Percentiles rank a stretch among this genome's conserved stretches.
Conservation (phyloP, 2,797 vertebrate genomes). For the Mustela erminea region DNA sequence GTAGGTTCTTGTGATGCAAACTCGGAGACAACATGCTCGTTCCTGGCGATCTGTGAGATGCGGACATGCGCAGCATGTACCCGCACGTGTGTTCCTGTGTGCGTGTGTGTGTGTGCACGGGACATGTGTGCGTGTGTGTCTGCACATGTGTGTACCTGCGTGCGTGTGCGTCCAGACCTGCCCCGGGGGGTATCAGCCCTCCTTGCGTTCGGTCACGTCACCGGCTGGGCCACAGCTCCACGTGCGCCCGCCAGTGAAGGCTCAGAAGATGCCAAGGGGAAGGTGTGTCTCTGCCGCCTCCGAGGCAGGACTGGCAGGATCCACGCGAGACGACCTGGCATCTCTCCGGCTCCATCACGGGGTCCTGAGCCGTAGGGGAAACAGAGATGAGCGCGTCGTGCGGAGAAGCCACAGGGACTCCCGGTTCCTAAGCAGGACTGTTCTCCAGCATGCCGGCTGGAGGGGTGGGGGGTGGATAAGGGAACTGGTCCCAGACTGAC, state of each 20-base stretch:
- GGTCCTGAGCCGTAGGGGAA: accelerated
- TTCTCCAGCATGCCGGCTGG: accelerated
- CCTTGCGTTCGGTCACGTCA: too few relatives aligned
- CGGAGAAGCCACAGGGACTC: accelerated
- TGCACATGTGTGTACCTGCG: not conserved
- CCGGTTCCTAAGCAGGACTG: accelerated
- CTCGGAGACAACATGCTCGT: not conserved
- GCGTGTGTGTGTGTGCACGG: accelerated
- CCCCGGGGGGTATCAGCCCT: not conserved
- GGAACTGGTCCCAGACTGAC: accelerated
- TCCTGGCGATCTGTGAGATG: not conserved
- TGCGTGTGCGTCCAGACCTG: not conserved
- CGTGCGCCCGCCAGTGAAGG: not conserved
- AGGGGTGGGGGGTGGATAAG: too few relatives aligned
- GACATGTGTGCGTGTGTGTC: not conserved
- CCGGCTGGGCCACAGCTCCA: accelerated
- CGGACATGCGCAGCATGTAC: not conserved
- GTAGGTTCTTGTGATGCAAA: not conserved
- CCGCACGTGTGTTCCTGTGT: accelerated
- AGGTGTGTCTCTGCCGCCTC: not conserved
- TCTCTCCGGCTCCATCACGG: not conserved
- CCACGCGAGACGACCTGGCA: not conserved
- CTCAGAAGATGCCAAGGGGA: not conserved
- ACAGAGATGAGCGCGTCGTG: accelerated
- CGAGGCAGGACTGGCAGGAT: not conserved